phyloP scores from a whole-genome alignment of 2,113 vertebrate genomes.

The Castor canadensis region DNA sequence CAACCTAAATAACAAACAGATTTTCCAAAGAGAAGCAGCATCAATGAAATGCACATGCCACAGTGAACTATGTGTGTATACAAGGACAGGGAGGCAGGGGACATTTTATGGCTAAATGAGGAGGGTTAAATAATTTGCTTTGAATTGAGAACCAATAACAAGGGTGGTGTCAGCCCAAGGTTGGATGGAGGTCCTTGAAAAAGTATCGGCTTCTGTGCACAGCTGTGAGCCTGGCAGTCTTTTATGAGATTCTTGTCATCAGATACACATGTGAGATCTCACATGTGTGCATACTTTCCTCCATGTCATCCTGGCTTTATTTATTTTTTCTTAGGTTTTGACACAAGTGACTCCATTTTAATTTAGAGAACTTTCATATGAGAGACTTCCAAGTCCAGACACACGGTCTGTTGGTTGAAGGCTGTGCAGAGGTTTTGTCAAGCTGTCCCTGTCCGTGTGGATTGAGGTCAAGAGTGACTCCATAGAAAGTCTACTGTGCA shows the following conservation, averaged over 20 bases:
- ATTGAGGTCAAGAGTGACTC: no score
- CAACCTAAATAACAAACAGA: background rate
- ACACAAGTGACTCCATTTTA: background rate
- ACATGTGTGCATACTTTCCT: no score
- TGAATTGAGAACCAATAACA: background rate
- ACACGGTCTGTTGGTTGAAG: background rate
- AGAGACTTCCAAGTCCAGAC: background rate
- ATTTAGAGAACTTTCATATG: background rate
- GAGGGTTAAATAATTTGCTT: background rate
- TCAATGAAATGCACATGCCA: no score
- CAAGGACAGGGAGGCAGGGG: background rate
- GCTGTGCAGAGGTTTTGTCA: background rate
- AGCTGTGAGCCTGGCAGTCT: background rate
- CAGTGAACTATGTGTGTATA: fast-evolving
- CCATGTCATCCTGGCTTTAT: no score
- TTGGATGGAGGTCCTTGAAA: background rate
- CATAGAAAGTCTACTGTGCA: fast-evolving
- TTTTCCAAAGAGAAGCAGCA: no score
- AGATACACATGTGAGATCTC: background rate
- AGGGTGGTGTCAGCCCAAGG: background rate
- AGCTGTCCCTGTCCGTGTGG: fast-evolving
- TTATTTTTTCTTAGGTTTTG: background rate
- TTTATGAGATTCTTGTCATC: no score
- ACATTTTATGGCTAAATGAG: background rate
- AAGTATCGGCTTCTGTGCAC: background rate